A percentile compares a stretch with the other conserved stretches of the same genome.
These are phyloP conservation scores for Conopomorpha cramerella DNA, from an alignment of 1,140 invertebrate species.

Conservation along the genomic window DNA sequence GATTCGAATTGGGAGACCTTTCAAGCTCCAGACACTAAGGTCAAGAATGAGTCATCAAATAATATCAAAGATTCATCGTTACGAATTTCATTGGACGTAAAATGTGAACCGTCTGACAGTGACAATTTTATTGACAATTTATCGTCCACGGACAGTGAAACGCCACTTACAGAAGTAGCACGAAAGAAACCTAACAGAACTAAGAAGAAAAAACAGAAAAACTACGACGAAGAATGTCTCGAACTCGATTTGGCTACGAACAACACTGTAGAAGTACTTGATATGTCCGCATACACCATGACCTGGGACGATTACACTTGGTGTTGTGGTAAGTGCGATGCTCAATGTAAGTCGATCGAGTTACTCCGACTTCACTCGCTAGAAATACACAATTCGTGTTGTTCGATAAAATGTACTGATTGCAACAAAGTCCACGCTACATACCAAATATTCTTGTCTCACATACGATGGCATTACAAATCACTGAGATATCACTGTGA, in stretches of 20 bases:
- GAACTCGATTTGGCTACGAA: constrained; percentile 8
- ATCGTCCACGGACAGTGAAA: constrained; percentile 25
- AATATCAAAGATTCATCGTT: too few relatives aligned
- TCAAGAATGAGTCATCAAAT: too few relatives aligned
- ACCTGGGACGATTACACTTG: constrained; percentile 42
- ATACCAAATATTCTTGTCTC: constrained; percentile 29
- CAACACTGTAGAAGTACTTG: not conserved
- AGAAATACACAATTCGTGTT: constrained; percentile 37
- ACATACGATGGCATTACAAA: constrained; percentile 30
- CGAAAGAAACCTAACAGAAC: constrained; percentile 27
- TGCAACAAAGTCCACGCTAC: constrained; percentile 27
- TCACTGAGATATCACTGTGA: constrained; percentile 34
- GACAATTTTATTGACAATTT: too few relatives aligned
- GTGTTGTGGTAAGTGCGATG: constrained; percentile 38
- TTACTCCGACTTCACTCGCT: constrained; percentile 34
- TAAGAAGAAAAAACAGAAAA: constrained; percentile 14
- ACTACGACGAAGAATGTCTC: constrained; percentile 4
- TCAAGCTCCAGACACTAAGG: constrained; percentile 25
- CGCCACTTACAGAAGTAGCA: constrained; percentile 17
- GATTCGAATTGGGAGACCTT: constrained; percentile 33
- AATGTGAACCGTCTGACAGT: constrained; percentile 20
- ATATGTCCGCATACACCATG: constrained; percentile 1
- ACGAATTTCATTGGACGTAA: too few relatives aligned
- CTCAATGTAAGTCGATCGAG: constrained; percentile 33
- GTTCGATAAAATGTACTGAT: constrained; percentile 33